phyloP scores from a whole-genome alignment of 1,140 invertebrate genomes.

The Lepidostoma basale region DNA sequence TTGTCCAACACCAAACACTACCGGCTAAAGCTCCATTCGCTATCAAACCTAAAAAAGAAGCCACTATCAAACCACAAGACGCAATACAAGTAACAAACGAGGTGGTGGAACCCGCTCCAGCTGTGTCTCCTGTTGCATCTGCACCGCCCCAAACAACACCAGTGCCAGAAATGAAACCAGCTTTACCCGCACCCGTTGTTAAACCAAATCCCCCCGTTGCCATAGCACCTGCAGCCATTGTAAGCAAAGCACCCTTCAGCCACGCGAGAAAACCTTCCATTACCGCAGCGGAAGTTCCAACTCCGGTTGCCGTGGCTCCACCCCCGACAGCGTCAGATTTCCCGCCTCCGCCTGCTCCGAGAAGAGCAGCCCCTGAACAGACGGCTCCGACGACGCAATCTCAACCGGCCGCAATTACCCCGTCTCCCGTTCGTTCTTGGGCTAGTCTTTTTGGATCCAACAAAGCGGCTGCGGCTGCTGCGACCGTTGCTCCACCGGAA shows the following conservation, averaged over 20 bases:
- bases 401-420: slow-evolving; percentile 47
- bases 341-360: slow-evolving; percentile 57
- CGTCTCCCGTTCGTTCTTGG: slow-evolving; percentile 57
- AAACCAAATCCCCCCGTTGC: slow-evolving; percentile 36
- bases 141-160: slow-evolving; percentile 53
- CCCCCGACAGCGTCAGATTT: slow-evolving; percentile 59
- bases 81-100: slow-evolving; percentile 49
- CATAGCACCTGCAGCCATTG: slow-evolving; percentile 41
- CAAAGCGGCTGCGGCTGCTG: slow-evolving; percentile 40
- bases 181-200: slow-evolving; percentile 53
- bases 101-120: slow-evolving; percentile 46
- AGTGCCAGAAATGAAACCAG: slow-evolving; percentile 53
- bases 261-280: slow-evolving; percentile 52
- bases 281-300: slow-evolving; percentile 48
- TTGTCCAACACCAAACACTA: slow-evolving; percentile 54
- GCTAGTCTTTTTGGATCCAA: slow-evolving; percentile 56
- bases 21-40: slow-evolving; percentile 59
- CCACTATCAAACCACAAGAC: slow-evolving; percentile 46
- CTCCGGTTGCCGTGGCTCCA: slow-evolving; percentile 52
- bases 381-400: slow-evolving; percentile 41
- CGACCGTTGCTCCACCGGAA: slow-evolving; percentile 44
- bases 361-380: slow-evolving; percentile 51
- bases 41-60: slow-evolving; percentile 56
- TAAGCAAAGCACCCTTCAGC: slow-evolving; percentile 56
- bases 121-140: slow-evolving; percentile 52